phyloP scores from a whole-genome alignment of 2,888 invertebrate genomes.

The Deilephila elpenor region DNA sequence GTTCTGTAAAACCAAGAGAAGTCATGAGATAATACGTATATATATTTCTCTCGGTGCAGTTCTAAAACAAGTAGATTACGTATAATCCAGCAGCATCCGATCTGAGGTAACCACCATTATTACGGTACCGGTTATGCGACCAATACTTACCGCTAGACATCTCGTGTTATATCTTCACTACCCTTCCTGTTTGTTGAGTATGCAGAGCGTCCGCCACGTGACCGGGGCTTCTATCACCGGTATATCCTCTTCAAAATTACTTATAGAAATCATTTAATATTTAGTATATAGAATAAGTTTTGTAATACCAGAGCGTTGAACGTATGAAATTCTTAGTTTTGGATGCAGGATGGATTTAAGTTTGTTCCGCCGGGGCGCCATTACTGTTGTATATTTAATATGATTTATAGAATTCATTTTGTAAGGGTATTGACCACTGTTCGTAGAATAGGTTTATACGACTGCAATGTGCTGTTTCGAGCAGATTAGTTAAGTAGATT shows the following conservation, averaged over 20 bases:
- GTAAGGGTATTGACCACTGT: no score
- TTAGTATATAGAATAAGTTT: no score
- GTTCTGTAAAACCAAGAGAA: background rate
- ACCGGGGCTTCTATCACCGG: background rate
- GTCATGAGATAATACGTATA: background rate
- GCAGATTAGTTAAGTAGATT: no score
- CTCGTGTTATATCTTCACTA: slow-evolving; percentile 7
- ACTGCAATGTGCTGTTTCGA: no score
- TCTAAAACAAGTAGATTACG: slow-evolving; percentile 2
- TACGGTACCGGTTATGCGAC: slow-evolving; percentile 2
- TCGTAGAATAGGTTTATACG: no score
- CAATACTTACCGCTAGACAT: background rate
- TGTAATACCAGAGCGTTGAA: no score
- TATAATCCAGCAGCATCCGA: slow-evolving; percentile 12
- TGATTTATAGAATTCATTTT: no score
- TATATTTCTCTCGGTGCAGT: background rate
- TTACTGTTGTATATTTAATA: no score
- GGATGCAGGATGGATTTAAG: no score
- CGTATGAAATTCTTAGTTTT: no score
- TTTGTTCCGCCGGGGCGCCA: no score
- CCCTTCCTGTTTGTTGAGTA: background rate
- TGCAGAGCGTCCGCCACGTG: background rate
- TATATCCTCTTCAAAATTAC: background rate
- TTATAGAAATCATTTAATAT: no score
- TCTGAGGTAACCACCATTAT: slow-evolving; percentile 11